Conservation (phyloP, 2,797 vertebrate species). For the Rhinatrema bivittatum region DNA sequence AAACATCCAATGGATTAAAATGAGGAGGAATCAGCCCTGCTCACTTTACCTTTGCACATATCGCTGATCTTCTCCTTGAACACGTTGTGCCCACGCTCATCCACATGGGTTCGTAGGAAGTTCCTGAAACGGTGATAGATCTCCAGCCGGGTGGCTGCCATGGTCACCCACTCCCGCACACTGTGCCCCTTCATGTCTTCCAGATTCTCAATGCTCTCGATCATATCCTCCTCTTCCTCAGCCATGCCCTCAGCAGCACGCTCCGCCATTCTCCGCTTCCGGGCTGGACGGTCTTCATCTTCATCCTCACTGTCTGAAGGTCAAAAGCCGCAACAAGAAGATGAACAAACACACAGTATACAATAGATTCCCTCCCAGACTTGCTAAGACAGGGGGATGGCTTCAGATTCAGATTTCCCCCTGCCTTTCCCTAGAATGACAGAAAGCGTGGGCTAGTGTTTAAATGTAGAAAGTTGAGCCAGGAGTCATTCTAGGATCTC, state of each 20-base stretch:
- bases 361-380: too few relatives aligned
- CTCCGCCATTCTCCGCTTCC: constrained; percentile 76
- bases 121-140: constrained; percentile 98
- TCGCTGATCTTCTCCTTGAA: constrained; percentile 97
- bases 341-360: too few relatives aligned
- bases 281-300: constrained; percentile 78
- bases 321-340: not conserved
- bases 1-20: too few relatives aligned
- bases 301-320: constrained; percentile 86
- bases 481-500: too few relatives aligned
- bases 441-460: too few relatives aligned
- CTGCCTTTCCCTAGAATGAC: too few relatives aligned
- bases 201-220: constrained; percentile 96
- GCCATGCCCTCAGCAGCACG: constrained; percentile 73
- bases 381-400: too few relatives aligned
- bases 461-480: too few relatives aligned
- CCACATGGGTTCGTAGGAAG: constrained; percentile 91
- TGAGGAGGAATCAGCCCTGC: too few relatives aligned
- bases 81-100: constrained; percentile 90
- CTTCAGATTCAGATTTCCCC: too few relatives aligned
- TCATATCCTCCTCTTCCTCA: constrained; percentile 91
- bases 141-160: constrained; percentile 88
- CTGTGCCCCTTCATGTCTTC: constrained; percentile 97
- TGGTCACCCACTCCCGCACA: constrained; percentile 94
- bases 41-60: constrained; percentile 95